Percentiles rank a stretch among this genome's conserved stretches.
These are phyloP conservation scores for Crossaster papposus DNA, from an alignment of 53 echinoderm and acorn worm genomes.

Conservation along the genomic window DNA sequence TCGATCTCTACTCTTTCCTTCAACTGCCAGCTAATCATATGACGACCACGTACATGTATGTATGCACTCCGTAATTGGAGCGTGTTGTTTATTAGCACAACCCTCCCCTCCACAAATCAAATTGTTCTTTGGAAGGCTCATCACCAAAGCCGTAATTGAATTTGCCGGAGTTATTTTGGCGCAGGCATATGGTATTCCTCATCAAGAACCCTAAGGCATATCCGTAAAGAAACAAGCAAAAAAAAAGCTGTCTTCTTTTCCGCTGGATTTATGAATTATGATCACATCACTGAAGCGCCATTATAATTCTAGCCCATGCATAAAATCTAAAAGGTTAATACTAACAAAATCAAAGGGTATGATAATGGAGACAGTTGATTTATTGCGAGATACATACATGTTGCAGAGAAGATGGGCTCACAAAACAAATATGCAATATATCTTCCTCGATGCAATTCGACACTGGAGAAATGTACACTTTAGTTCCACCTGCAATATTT, in stretches of 20 bases:
- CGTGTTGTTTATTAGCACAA: conserved; percentile 6
- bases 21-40: background rate
- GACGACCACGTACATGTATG: background rate
- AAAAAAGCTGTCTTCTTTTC: background rate
- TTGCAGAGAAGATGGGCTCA: background rate
- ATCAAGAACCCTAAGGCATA: background rate
- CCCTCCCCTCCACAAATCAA: conserved; percentile 43
- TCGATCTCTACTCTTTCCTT: background rate
- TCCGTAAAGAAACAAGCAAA: no score
- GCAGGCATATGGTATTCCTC: conserved; percentile 17
- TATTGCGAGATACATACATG: background rate
- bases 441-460: no score
- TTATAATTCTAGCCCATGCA: background rate
- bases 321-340: background rate
- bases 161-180: conserved; percentile 23
- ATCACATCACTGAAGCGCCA: background rate
- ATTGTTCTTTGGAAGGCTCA: background rate
- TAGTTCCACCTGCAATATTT: no score
- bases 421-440: background rate
- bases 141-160: conserved; percentile 37
- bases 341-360: background rate
- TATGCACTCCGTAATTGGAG: background rate
- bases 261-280: background rate
- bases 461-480: no score
- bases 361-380: background rate